Evolutionary conservation across 2,888 invertebrate species (phyloP), one percentile per base, ranked within the genome.

Genomic region (Chaetoderma sp.): DNA sequence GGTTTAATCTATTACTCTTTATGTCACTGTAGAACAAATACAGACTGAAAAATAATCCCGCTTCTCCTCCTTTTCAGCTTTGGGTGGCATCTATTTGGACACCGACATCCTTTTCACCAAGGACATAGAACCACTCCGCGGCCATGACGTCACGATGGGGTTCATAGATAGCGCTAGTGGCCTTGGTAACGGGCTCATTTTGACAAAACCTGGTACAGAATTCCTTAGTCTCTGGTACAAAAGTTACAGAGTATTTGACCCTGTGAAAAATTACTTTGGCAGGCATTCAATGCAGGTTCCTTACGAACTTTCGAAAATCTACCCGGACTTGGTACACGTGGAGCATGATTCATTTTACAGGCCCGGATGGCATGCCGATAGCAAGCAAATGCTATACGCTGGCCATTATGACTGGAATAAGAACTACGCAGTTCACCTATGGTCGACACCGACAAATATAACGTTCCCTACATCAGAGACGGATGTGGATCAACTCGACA

Each of bases 21-120:
- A n/a, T n/a, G n/a, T n/a, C n/a, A n/a, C n/a, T n/a, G n/a, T n/a
- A n/a, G n/a, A n/a, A n/a, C n/a, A n/a, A n/a, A n/a, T n/a, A n/a
- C n/a, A n/a, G n/a, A n/a, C n/a, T n/a, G n/a, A n/a, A n/a, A n/a
- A n/a, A n/a, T n/a, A n/a, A n/a, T n/a, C n/a, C n/a, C n/a, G n/a
- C n/a, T n/a, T n/a, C n/a, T n/a, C n/a, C n/a, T 30, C 44, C 5
- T 33, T 73, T 74, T 21, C 75, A 79, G 78, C 73, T 27, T 77
- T 80, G 57, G 84, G 84, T 8, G 84, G 84, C 0, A 80, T 84
- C 47, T 84, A 83, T 55, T 56, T 83, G 16, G 84, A 84, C 57
- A 74, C 78, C 21, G 84, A 84, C 55, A 78, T 83, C 59, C 58
- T 83, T 4, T 67, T 78, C 5, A 59, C 82, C 49, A 72, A 72